These are phyloP conservation scores for Anguilla obscura DNA, from an alignment of 2,797 vertebrate genomes.

Conservation along the genomic window DNA sequence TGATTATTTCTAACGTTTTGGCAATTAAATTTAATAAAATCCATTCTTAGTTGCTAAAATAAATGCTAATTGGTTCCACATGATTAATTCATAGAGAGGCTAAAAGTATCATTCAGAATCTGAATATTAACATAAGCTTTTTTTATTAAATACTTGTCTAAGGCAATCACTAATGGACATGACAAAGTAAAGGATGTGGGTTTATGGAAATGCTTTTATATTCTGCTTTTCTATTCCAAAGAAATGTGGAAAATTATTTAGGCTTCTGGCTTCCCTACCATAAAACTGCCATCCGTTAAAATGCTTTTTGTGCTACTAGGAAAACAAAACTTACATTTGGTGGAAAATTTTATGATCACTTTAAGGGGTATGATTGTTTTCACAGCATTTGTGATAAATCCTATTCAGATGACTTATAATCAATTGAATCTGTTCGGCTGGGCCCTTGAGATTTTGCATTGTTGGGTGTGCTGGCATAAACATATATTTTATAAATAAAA, in stretches of 20 bases:
- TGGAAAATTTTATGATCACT: slow-evolving; percentile 26
- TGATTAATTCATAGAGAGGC: slow-evolving; percentile 43
- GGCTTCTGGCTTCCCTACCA: slow-evolving; percentile 48
- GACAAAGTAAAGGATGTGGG: slow-evolving; percentile 52
- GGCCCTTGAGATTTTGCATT: not conserved
- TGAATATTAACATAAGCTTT: slow-evolving; percentile 50
- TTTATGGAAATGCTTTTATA: slow-evolving; percentile 43
- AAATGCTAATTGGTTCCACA: slow-evolving; percentile 59
- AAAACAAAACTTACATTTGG: slow-evolving; percentile 46
- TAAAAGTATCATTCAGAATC: slow-evolving; percentile 51
- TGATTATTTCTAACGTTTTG: slow-evolving; percentile 42
- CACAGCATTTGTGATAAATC: not conserved
- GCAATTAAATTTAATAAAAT: slow-evolving; percentile 36
- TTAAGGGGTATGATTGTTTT: not conserved
- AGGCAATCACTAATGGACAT: slow-evolving; percentile 49
- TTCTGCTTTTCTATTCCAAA: slow-evolving; percentile 44
- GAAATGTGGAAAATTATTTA: slow-evolving; percentile 48
- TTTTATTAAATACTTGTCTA: slow-evolving; percentile 38
- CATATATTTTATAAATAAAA: not conserved
- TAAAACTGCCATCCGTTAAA: slow-evolving; percentile 47
- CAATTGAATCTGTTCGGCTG: not conserved
- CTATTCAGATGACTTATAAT: slow-evolving; percentile 2
- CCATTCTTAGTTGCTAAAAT: slow-evolving; percentile 40
- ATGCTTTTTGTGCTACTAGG: slow-evolving; percentile 41
- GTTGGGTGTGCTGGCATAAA: not conserved